These are phyloP conservation scores for Zeuzera pyrina DNA, from an alignment of 2,888 invertebrate genomes.

Conservation along the genomic window DNA sequence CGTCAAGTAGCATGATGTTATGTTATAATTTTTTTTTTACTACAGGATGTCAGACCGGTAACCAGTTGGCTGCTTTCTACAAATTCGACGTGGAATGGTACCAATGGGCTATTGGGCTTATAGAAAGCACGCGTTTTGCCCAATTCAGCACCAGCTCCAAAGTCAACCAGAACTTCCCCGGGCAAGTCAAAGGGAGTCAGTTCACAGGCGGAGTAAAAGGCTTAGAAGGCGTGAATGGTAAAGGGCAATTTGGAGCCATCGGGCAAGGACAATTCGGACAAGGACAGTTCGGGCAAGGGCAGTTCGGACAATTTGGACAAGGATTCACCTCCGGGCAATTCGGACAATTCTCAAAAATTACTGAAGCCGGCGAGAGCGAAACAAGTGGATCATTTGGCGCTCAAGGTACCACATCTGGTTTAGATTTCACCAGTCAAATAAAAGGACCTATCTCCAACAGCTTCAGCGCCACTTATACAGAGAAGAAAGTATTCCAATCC, in stretches of 20 bases:
- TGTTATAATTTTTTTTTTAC: conserved; percentile 6
- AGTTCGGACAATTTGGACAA: conserved; percentile 12
- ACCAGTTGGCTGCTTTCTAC: conserved; percentile 73
- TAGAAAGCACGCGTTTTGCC: conserved; percentile 49
- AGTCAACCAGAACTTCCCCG: conserved; percentile 27
- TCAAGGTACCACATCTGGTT: too few species aligned
- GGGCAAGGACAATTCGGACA: conserved; percentile 12
- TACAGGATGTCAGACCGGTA: conserved; percentile 66
- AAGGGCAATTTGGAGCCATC: conserved; percentile 15
- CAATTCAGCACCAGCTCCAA: conserved; percentile 35
- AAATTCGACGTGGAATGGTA: conserved; percentile 76
- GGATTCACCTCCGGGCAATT: conserved; percentile 14
- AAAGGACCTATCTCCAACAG: conserved; percentile 45
- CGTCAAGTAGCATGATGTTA: too few species aligned
- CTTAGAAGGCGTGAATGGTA: conserved; percentile 14
- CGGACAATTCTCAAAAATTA: conserved; percentile 21
- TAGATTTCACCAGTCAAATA: conserved; percentile 31
- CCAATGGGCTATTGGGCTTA: conserved; percentile 59
- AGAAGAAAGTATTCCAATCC: conserved; percentile 50
- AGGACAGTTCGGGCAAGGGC: conserved; percentile 24
- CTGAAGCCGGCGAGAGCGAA: conserved; percentile 18
- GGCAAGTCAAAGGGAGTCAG: conserved; percentile 21
- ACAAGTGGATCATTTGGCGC: conserved; percentile 12
- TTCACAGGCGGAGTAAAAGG: conserved; percentile 15
- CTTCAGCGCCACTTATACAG: conserved; percentile 44